Evolutionary conservation across 2,113 vertebrate genomes (phyloP).

Genomic region (Spilogale gracilis): DNA sequence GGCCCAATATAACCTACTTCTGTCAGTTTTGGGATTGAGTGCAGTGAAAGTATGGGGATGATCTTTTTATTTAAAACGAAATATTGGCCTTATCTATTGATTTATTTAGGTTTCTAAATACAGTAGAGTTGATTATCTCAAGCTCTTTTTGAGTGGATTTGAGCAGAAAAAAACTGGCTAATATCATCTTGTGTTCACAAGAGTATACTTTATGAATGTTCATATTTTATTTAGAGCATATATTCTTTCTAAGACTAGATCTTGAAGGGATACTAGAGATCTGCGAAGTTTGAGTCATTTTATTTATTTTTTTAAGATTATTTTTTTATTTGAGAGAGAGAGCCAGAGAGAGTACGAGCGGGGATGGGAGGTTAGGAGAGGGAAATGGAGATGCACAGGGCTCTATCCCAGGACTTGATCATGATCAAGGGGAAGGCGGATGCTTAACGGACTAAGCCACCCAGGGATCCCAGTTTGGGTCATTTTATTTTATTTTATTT

Average conservation of each 20-base stretch:
- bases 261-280: constrained; percentile 49
- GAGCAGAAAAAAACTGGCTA: background rate
- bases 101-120: constrained; percentile 36
- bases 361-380: too few species aligned
- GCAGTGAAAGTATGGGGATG: background rate
- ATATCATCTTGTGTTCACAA: constrained; percentile 38
- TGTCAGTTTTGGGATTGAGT: background rate
- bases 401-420: too few species aligned
- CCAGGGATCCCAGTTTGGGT: background rate
- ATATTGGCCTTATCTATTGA: background rate
- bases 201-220: constrained; percentile 24
- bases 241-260: constrained; percentile 16
- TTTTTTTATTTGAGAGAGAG: too few species aligned
- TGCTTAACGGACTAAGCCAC: too few species aligned
- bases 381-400: too few species aligned
- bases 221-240: background rate
- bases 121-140: background rate
- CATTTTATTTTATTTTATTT: background rate
- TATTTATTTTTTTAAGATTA: background rate
- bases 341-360: too few species aligned
- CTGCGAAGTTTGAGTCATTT: constrained; percentile 36
- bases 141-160: constrained; percentile 3
- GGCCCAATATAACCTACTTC: background rate
- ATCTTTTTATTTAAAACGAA: constrained; percentile 31
- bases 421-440: too few species aligned